phyloP scores from a whole-genome alignment of 1,140 invertebrate genomes.

The Rhagoletis pomonella region DNA sequence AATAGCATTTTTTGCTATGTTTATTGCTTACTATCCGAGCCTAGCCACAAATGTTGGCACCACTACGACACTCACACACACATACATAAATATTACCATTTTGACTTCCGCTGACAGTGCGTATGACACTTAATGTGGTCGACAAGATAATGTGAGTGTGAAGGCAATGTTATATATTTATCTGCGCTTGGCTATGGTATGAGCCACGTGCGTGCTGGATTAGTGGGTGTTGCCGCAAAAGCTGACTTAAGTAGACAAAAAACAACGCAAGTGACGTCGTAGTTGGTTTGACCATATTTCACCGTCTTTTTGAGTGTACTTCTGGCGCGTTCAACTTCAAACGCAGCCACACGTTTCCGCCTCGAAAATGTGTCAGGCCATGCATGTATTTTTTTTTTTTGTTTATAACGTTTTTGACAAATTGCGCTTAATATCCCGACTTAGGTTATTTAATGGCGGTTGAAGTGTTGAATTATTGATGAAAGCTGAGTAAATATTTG shows the following conservation, averaged over 20 bases:
- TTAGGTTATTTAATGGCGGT: not conserved
- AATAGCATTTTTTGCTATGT: too few species aligned
- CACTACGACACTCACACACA: too few species aligned
- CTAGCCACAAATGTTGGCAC: too few species aligned
- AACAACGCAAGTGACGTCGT: not conserved
- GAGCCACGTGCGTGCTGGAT: not conserved
- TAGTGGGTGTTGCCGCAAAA: not conserved
- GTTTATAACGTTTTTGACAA: not conserved
- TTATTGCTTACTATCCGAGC: too few species aligned
- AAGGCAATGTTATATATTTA: not conserved
- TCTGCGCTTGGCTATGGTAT: not conserved
- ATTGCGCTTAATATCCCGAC: not conserved
- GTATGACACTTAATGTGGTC: not conserved
- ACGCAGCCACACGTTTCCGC: not conserved
- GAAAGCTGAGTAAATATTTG: slow-evolving; percentile 3
- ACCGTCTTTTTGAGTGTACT: not conserved
- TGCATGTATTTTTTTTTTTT: not conserved
- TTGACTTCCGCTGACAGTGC: not conserved
- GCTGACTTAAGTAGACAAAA: slow-evolving; percentile 1
- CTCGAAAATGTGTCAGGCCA: not conserved
- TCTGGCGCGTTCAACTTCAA: not conserved
- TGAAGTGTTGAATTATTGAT: not conserved
- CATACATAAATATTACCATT: too few species aligned
- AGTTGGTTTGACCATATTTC: slow-evolving; percentile 7
- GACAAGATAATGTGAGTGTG: slow-evolving; percentile 15